Base-by-base conservation (phyloP, 1,140 invertebrate genomes). In the Mylabris phalerata region DNA sequence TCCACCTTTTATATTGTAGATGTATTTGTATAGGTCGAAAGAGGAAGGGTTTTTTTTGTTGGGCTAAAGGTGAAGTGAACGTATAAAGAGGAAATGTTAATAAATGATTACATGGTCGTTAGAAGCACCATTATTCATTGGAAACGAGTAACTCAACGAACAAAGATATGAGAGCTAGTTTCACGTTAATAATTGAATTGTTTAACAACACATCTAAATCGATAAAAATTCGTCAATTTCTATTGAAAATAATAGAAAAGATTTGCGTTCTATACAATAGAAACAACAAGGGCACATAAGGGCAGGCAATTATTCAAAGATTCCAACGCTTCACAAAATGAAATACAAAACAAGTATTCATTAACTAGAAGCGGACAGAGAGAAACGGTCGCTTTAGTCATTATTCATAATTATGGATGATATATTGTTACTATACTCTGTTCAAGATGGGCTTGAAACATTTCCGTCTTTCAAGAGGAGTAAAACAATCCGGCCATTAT, bases 81-180 rank as follows among this genome's bases (percentile, higher is more conserved):
- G 25, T 13, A 38, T 25, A 46, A 54, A 54, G 48, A 58, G 48
- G 40, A 44, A 58, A 44, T 50, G 57, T 58, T 58, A 58, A 58
- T 58, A 50, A 58, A 45, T 58, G 57, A 58, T 58, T 58, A 58
- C 57, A 58, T 47, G 57, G 57, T 58, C 57, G 57, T 58, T 58
- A 58, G 48, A 39, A 50, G 57, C 39, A 50, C 48, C 49, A 58
- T 58, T 58, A 58, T 58, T 58, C 57, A 58, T 51, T 51, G 57
- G 39, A 43, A 58, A 47, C 41, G 50, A 58, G 42, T 51, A 46
- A 51, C 48, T 47, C 57, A 43, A 27, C 51, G 46, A 50, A 50
- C 49, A 50, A 58, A 58, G 48, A 58, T 45, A 45, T 32, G 51
- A 27, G 51, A 24, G 51, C 13, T 13, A 13, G 13, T 13, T 13